These are phyloP conservation scores for Petroica traversi DNA, from an alignment of 2,113 vertebrate species.

Conservation along the genomic window DNA sequence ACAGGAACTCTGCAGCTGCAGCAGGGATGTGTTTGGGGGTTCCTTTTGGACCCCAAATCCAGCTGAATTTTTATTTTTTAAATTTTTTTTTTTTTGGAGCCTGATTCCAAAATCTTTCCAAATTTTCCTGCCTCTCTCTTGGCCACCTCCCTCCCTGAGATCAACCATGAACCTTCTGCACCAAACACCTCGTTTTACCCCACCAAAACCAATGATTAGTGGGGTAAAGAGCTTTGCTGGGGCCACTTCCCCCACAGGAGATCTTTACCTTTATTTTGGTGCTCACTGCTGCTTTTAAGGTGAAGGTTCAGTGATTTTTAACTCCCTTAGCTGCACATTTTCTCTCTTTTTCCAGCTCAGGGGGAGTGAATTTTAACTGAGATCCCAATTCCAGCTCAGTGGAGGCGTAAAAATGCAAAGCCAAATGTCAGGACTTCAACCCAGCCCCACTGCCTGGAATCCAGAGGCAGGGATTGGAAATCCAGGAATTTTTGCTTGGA, in stretches of 20 bases:
- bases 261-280: neutral
- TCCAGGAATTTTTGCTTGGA: accelerated
- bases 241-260: neutral
- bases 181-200: neutral
- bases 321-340: neutral
- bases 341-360: neutral
- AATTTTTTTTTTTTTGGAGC: neutral
- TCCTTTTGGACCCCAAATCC: neutral
- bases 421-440: neutral
- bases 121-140: neutral
- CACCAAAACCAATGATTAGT: neutral
- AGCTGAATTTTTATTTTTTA: neutral
- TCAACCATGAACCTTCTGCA: neutral
- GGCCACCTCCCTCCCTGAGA: neutral
- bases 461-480: neutral
- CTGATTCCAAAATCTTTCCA: neutral
- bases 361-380: neutral
- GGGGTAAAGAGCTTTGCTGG: neutral
- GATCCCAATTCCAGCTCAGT: neutral
- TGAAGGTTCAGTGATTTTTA: neutral
- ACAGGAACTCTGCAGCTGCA: neutral
- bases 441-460: neutral
- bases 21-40: neutral
- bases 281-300: neutral
- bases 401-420: accelerated